Percentiles rank a stretch among this genome's conserved stretches.
phyloP scores from a whole-genome alignment of 2,113 vertebrate species.

The Sphyrna mokarran region DNA sequence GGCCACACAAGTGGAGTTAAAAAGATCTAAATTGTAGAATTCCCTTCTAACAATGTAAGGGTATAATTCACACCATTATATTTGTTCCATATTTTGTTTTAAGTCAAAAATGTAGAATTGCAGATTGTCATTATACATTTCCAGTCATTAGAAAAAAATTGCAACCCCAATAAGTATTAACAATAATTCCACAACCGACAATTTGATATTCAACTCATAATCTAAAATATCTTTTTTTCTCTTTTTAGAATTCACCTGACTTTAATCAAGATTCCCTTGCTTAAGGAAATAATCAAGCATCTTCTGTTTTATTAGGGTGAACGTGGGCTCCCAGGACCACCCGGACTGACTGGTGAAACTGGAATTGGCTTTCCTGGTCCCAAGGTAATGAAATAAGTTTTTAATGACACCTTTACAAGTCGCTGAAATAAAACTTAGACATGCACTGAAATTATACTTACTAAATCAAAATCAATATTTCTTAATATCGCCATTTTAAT shows the following conservation, averaged over 20 bases:
- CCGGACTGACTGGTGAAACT: constrained; percentile 75
- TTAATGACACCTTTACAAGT: too few relatives aligned
- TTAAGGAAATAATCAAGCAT: neutral
- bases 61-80: neutral
- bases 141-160: neutral
- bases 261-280: neutral
- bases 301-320: constrained; percentile 65
- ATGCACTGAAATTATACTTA: neutral
- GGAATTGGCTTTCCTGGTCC: constrained; percentile 73
- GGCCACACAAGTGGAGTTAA: neutral
- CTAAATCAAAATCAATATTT: neutral
- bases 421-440: neutral
- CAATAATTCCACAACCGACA: neutral
- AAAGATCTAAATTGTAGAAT: too few relatives aligned
- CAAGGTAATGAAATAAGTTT: constrained; percentile 60
- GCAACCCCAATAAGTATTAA: neutral
- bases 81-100: neutral
- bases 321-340: constrained; percentile 64
- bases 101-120: neutral
- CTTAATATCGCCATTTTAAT: neutral
- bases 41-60: neutral
- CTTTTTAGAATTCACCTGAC: neutral
- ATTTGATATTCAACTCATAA: neutral
- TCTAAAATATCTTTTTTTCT: neutral
- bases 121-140: neutral